Percentiles rank a stretch among this genome's conserved stretches.
phyloP scores from a whole-genome alignment of 2,888 invertebrate species.

The Conchocele bisecta region DNA sequence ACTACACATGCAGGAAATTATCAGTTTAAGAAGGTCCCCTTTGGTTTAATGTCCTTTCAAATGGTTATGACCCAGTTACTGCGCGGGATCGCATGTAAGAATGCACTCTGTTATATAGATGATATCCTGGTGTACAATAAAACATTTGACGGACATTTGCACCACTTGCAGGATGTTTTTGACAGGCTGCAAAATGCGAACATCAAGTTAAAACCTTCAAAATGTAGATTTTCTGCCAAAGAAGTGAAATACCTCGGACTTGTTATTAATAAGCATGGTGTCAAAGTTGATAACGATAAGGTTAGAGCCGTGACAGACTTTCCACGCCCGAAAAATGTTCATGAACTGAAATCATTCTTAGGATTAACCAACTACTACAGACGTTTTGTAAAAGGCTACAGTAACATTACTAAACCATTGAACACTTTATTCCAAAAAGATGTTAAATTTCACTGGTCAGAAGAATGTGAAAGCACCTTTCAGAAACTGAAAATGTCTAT shows the following conservation, averaged over 20 bases:
- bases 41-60: constrained; percentile 26
- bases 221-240: constrained; percentile 27
- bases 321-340: constrained; percentile 13
- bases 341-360: constrained; percentile 10
- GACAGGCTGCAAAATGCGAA: constrained; percentile 6
- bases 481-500: no score
- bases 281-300: constrained; percentile 15
- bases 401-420: no score
- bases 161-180: constrained; percentile 22
- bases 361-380: no score
- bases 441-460: no score
- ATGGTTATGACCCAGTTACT: constrained; percentile 21
- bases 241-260: constrained; percentile 31
- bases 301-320: constrained; percentile 12
- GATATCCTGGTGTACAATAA: constrained; percentile 20
- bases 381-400: no score
- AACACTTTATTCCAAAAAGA: no score
- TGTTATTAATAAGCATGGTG: constrained; percentile 27
- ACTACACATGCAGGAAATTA: no score
- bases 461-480: no score
- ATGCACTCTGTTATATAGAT: constrained; percentile 34
- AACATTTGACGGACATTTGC: constrained; percentile 15
- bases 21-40: no score
- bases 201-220: constrained; percentile 20
- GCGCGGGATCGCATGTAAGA: constrained; percentile 18